These are phyloP conservation scores for Zosterops pallidus DNA, from an alignment of 2,113 vertebrate species.

Conservation along the genomic window DNA sequence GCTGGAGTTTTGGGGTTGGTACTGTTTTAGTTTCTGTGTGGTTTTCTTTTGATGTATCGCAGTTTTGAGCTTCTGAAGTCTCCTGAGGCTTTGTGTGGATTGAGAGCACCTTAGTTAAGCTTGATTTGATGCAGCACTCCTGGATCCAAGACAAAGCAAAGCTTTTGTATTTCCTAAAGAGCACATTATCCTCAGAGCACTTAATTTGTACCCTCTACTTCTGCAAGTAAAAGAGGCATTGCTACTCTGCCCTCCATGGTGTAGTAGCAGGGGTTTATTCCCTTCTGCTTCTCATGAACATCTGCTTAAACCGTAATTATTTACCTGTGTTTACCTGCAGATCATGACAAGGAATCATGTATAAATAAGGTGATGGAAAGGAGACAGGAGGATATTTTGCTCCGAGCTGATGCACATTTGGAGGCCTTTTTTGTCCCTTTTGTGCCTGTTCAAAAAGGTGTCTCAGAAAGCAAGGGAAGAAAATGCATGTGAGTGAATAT, in stretches of 20 bases:
- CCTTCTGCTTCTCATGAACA: not conserved
- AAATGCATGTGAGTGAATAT: not conserved
- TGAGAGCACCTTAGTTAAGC: constrained; percentile 42
- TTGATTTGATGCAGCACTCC: constrained; percentile 21
- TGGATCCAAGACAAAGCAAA: constrained; percentile 30
- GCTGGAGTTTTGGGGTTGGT: not conserved
- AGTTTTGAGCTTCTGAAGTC: not conserved
- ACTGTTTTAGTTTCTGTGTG: not conserved
- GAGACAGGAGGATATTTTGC: constrained; percentile 8
- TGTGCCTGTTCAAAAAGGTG: constrained; percentile 2
- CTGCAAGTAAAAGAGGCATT: not conserved
- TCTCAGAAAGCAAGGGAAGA: not conserved
- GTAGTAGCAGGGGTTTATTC: not conserved
- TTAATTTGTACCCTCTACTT: not conserved
- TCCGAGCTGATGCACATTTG: not conserved
- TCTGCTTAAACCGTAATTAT: constrained; percentile 34
- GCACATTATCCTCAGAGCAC: not conserved
- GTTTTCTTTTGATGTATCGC: not conserved
- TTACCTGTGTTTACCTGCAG: constrained; percentile 48
- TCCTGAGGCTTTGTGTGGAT: not conserved
- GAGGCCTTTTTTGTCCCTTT: constrained; percentile 15
- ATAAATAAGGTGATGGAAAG: constrained; percentile 46
- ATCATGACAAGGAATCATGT: not conserved
- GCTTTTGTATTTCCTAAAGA: constrained; percentile 34
- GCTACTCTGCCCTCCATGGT: not conserved